Evolutionary conservation across 1,140 invertebrate species (phyloP).

Genomic region (Aplysia californica): DNA sequence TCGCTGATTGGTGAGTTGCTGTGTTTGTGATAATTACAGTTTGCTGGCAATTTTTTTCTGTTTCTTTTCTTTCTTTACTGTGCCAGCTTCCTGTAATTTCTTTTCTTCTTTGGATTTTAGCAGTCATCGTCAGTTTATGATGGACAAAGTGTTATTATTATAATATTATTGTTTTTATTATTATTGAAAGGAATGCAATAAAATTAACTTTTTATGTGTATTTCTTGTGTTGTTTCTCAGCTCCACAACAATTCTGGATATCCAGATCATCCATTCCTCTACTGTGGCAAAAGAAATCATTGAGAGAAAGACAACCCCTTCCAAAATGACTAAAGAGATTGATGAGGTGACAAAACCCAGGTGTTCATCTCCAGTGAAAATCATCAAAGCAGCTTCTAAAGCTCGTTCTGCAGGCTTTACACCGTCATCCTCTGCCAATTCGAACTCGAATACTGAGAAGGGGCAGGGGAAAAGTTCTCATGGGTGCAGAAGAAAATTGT

Average conservation of each 20-base stretch:
- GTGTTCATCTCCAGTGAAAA: slow-evolving; percentile 47
- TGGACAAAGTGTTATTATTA: background rate
- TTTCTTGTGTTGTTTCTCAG: slow-evolving; percentile 64
- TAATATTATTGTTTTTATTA: background rate
- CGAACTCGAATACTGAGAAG: background rate
- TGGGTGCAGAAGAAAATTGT: slow-evolving; percentile 17
- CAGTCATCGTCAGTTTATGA: too few relatives aligned
- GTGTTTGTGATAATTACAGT: too few relatives aligned
- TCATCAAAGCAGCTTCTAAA: slow-evolving; percentile 33
- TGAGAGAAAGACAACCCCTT: slow-evolving; percentile 48
- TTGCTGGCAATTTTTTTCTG: too few relatives aligned
- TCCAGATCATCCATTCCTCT: slow-evolving; percentile 74
- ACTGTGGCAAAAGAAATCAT: slow-evolving; percentile 68
- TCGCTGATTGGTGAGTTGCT: too few relatives aligned
- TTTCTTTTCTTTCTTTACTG: too few relatives aligned
- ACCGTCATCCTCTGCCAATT: background rate
- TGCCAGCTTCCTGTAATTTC: too few relatives aligned
- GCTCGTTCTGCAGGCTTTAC: slow-evolving; percentile 2
- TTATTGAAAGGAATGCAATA: background rate
- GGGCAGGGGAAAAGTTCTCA: background rate
- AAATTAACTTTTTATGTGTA: background rate
- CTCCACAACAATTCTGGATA: slow-evolving; percentile 72
- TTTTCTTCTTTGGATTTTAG: too few relatives aligned
- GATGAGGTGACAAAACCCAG: slow-evolving; percentile 35
- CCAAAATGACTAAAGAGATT: slow-evolving; percentile 50